Evolutionary conservation across 2,888 invertebrate species (phyloP), one percentile per base, ranked within the genome.

Genomic region (Cephalotes varians): DNA sequence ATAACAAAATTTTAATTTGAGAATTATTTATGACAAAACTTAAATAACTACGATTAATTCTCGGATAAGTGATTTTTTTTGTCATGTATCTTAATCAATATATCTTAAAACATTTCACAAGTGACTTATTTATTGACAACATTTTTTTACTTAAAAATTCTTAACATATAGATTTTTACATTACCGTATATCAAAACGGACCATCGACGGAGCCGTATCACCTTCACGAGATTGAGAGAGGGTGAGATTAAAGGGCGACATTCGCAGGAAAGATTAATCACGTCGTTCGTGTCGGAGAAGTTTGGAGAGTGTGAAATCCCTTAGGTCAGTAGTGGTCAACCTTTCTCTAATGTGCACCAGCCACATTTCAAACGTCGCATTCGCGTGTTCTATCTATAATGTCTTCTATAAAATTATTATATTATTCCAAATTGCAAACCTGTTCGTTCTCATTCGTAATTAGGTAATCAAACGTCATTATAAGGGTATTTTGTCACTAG

Each of bases 221-320:
- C 34, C 49, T 47, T 67, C 40, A 37, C 40, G 7, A 3, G 12
- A 54, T 54, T 54, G 54, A 77, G 44, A 65, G 31, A 69, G 31
- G 21, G n/a, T 40, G 67, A 77, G 54, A 77, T 69, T 69, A 56
- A 21, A 44, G 40, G 49, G 44, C 54, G 40, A 67, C 51, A 65
- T 51, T 65, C 40, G 44, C 37, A 15, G 21, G 40, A 47, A 54
- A 65, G 65, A 76, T 76, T 76, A 67, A 76, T 76, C 64, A 12
- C 64, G 64, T 47, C 47, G 74, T 47, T 49, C 40, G 67, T 40
- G 76, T 51, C 49, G 37, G n/a, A 25, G 40, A 31, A 69, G 40
- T 67, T 77, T 77, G 54, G 76, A 54, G 67, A 76, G 51, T 51
- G 76, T 67, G 65, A 67, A 77, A 77, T 77, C 40, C 44, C 40